Conservation (phyloP, 2,888 invertebrate genomes). For the Lithosia quadra region DNA sequence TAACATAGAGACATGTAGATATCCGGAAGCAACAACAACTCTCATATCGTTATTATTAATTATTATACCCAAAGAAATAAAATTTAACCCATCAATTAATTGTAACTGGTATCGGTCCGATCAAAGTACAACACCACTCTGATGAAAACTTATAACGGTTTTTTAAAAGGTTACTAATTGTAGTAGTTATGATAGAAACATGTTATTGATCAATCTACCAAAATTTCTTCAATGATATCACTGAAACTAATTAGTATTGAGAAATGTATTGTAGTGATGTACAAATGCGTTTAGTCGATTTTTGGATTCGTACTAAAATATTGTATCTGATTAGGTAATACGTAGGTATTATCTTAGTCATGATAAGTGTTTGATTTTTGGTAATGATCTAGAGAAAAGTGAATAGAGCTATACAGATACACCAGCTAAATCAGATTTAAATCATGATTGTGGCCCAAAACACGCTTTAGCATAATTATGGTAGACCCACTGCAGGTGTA, state of each 20-base stretch:
- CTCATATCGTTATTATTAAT: slow-evolving; percentile 18
- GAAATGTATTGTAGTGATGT: slow-evolving; percentile 40
- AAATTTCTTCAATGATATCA: slow-evolving; percentile 58
- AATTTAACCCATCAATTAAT: slow-evolving; percentile 40
- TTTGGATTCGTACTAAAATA: background rate
- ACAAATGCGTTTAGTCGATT: background rate
- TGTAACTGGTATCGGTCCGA: slow-evolving; percentile 39
- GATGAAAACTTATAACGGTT: slow-evolving; percentile 50
- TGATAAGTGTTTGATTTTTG: too few species aligned
- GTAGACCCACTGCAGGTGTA: too few species aligned
- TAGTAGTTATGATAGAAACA: slow-evolving; percentile 58
- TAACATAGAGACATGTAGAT: background rate
- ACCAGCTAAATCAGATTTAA: too few species aligned
- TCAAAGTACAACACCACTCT: slow-evolving; percentile 46
- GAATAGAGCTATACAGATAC: too few species aligned
- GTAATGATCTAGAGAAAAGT: too few species aligned
- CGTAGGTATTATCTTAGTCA: too few species aligned
- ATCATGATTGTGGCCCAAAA: too few species aligned
- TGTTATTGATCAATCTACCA: slow-evolving; percentile 70
- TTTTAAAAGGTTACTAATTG: slow-evolving; percentile 58
- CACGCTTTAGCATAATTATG: too few species aligned
- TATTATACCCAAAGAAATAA: slow-evolving; percentile 32
- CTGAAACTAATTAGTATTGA: slow-evolving; percentile 56
- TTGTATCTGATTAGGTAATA: background rate
- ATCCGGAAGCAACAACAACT: background rate